Evolutionary conservation across 2,113 vertebrate species (phyloP), one percentile per base, ranked within the genome.

Genomic region (Mastomys natalensis): DNA sequence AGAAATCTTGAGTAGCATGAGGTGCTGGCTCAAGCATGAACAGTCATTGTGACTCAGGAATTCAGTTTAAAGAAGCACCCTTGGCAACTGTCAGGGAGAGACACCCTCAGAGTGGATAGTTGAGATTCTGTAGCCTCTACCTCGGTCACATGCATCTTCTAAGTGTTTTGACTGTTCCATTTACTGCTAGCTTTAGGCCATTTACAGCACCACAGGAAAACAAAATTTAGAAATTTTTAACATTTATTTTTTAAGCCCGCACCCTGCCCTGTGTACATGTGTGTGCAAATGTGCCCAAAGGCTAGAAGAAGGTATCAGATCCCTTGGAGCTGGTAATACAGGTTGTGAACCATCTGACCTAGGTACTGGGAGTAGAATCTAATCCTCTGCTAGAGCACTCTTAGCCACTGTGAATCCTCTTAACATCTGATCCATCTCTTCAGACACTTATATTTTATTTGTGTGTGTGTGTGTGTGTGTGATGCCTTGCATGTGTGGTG

Each of bases 161-260:
- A 43, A n/a, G 40, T 7, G 29, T 78, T 78, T 80, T 73, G 17
- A 7, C 66, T 84, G 37, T 34, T 94, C 95, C 87, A 77, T 89
- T 93, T 94, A 26, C 0, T 91, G 7, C 72, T 91, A 74, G 9
- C 74, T 98, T 95, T 86, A 96, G 82, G 45, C 93, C n/a, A 85
- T n/a, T n/a, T n/a, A 0, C 90, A 93, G 34, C 58, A 96, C 3
- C 80, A 53, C 90, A 87, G 21, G 82, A 96, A 96, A 95, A 34
- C 48, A 93, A 31, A 91, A 64, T 86, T 62, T 85, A 34, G 24
- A 62, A 43, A 43, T 5, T 31, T 45, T 85, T 17, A 85, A 64
- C 1, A 45, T 62, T 60, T 84, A 29, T 60, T 40, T 53, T 55
- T 55, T n/a, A 80, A 3, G 37, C 37, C 16, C 21, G 19, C 51